These are phyloP conservation scores for Epizoanthus illoricatus DNA, from an alignment of 92 coral and sea anemone species.

Conservation along the genomic window DNA sequence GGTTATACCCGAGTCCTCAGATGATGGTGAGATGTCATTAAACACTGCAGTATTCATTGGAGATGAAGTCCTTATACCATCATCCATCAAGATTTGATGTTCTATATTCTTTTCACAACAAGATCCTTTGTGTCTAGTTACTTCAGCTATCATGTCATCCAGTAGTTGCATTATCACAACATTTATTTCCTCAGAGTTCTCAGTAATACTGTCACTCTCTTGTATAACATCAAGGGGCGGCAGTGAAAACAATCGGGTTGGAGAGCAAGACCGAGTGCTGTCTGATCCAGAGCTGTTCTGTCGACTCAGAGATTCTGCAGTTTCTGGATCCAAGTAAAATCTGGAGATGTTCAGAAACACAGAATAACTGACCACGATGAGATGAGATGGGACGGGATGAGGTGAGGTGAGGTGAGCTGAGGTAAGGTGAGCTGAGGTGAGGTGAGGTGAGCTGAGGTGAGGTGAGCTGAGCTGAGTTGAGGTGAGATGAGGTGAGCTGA, in stretches of 20 bases:
- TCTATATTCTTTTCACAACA: conserved; percentile 1
- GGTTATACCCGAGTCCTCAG: conserved; percentile 84
- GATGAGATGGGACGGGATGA: no score
- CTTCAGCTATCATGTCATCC: conserved; percentile 53
- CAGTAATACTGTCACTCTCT: conserved; percentile 19
- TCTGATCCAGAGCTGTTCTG: conserved; percentile 70
- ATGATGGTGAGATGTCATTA: conserved; percentile 54
- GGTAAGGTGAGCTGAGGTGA: no score
- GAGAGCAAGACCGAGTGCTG: conserved; percentile 24
- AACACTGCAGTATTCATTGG: conserved; percentile 14
- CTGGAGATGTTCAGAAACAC: conserved; percentile 23
- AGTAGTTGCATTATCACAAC: conserved; percentile 45
- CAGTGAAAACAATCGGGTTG: conserved; percentile 1
- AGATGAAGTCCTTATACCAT: conserved; percentile 26
- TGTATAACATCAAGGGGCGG: conserved; percentile 16
- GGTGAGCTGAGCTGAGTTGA: no score
- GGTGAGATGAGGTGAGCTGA: no score
- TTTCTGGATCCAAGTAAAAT: conserved; percentile 75
- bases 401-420: no score
- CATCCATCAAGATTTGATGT: conserved; percentile 25
- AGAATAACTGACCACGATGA: neutral
- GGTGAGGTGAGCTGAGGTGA: no score
- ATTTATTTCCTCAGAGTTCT: conserved; percentile 46
- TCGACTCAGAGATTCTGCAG: conserved; percentile 72
- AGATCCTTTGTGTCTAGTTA: conserved; percentile 24